phyloP scores from a whole-genome alignment of 2,113 vertebrate species.

The Menidia beryllina region DNA sequence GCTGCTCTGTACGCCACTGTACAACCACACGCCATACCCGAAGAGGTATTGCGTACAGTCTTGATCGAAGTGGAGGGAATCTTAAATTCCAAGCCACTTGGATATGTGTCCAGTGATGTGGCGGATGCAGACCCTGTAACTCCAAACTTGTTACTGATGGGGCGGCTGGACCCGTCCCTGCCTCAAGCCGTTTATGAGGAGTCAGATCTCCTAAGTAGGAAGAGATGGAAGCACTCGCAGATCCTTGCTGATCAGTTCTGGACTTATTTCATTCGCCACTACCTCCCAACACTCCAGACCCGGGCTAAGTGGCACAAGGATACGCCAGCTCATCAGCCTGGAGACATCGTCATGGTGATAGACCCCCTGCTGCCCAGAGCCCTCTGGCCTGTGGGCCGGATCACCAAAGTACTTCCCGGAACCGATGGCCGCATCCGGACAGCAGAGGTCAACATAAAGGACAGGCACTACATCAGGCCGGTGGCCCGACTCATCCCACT shows the following conservation, averaged over 20 bases:
- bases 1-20: background rate
- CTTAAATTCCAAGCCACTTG: background rate
- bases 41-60: background rate
- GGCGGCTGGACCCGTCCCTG: background rate
- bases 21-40: background rate
- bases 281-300: background rate
- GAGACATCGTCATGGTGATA: background rate
- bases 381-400: background rate
- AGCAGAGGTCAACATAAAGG: no score
- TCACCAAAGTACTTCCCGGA: background rate
- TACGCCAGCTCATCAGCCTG: background rate
- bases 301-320: background rate
- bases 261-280: background rate
- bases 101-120: background rate
- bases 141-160: background rate
- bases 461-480: background rate
- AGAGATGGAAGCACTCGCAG: background rate
- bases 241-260: background rate
- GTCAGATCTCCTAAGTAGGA: background rate
- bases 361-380: background rate
- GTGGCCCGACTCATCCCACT: background rate
- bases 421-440: background rate
- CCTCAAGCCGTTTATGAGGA: background rate
- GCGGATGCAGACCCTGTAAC: background rate
- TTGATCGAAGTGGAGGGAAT: background rate